Evolutionary conservation across 2,888 invertebrate species (phyloP).

Genomic region (Patella depressa): DNA sequence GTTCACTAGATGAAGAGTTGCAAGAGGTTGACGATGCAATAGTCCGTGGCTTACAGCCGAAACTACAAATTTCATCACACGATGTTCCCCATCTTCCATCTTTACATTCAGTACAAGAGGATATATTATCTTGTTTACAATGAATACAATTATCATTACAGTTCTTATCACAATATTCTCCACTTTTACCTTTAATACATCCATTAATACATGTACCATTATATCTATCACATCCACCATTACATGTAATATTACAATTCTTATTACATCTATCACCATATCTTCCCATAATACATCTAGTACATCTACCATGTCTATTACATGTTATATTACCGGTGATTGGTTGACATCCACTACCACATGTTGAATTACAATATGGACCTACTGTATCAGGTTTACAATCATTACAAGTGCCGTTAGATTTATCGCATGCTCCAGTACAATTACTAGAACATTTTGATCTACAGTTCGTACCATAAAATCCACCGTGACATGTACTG

Average conservation of each 20-base stretch:
- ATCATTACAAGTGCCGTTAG: no score
- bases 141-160: background rate
- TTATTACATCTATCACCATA: conserved; percentile 41
- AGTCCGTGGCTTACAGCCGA: background rate
- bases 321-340: background rate
- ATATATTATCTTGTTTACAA: background rate
- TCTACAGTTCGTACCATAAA: no score
- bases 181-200: conserved; percentile 38
- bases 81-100: background rate
- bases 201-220: conserved; percentile 38
- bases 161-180: conserved; percentile 35
- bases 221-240: conserved; percentile 34
- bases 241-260: conserved; percentile 39
- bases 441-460: no score
- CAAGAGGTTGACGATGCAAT: background rate
- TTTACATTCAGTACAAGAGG: background rate
- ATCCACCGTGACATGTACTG: no score
- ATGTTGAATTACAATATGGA: background rate
- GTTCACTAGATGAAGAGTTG: background rate
- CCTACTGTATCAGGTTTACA: no score
- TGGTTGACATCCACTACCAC: background rate
- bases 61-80: background rate
- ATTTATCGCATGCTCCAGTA: no score
- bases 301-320: background rate
- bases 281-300: background rate